Evolutionary conservation across 2,797 vertebrate genomes (phyloP).

Genomic region (Champsocephalus gunnari): DNA sequence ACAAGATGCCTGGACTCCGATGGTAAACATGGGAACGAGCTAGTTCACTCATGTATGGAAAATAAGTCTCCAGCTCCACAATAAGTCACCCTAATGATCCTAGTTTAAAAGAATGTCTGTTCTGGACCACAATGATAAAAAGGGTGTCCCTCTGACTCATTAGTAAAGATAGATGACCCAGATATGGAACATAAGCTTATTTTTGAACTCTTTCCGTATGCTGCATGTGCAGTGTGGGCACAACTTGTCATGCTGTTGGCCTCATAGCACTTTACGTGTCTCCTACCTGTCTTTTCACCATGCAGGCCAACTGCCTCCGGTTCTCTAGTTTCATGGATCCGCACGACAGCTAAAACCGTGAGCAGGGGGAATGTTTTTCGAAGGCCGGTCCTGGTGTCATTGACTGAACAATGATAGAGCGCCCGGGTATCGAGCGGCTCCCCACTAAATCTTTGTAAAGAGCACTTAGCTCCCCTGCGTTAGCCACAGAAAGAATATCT

Average conservation of each 20-base stretch:
- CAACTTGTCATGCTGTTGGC: constrained; percentile 30
- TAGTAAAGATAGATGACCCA: constrained; percentile 87
- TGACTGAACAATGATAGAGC: constrained; percentile 82
- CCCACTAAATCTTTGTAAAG: constrained; percentile 83
- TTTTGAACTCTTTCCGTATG: constrained; percentile 62
- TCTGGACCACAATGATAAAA: constrained; percentile 84
- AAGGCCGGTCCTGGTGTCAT: constrained; percentile 80
- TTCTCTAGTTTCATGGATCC: constrained; percentile 60
- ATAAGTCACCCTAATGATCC: constrained; percentile 88
- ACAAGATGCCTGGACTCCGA: constrained; percentile 47
- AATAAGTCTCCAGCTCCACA: constrained; percentile 70
- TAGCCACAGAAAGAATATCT: constrained; percentile 83
- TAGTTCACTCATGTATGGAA: constrained; percentile 74
- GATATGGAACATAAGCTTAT: constrained; percentile 81
- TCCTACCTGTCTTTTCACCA: constrained; percentile 45
- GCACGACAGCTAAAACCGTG: constrained; percentile 59
- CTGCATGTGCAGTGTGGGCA: constrained; percentile 28
- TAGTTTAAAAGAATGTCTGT: constrained; percentile 85
- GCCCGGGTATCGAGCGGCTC: constrained; percentile 70
- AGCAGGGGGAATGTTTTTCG: constrained; percentile 69
- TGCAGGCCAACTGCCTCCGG: constrained; percentile 37
- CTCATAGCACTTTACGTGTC: constrained; percentile 31
- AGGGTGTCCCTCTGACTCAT: constrained; percentile 82
- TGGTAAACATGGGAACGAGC: constrained; percentile 72
- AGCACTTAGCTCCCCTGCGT: constrained; percentile 81